Evolutionary conservation across 2,113 vertebrate genomes (phyloP).

Genomic region (Poicephalus gulielmi): DNA sequence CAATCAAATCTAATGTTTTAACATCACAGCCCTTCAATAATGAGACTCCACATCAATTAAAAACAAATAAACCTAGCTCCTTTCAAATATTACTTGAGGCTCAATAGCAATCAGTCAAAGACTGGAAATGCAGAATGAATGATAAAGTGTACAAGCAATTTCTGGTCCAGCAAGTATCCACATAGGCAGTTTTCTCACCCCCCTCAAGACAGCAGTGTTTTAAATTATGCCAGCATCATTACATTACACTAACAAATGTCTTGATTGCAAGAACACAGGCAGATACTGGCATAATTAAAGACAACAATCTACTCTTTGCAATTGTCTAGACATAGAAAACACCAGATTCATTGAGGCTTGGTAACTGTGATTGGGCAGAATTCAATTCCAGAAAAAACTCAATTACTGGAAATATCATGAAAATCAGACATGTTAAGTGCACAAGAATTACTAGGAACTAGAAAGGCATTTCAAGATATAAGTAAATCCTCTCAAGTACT

Average conservation of each 20-base stretch:
- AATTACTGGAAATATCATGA: not conserved
- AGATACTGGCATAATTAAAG: not conserved
- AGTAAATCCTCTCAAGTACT: not conserved
- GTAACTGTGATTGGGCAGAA: conserved; percentile 10
- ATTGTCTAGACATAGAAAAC: not conserved
- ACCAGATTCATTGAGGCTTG: not conserved
- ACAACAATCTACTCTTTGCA: not conserved
- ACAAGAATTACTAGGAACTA: not conserved
- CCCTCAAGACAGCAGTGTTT: not conserved
- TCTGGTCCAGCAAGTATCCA: not conserved
- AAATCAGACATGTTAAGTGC: not conserved
- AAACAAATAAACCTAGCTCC: not conserved
- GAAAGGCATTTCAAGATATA: not conserved
- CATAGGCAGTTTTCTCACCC: fast-evolving
- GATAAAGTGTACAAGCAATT: not conserved
- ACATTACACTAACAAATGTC: not conserved
- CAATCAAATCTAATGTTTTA: conserved; percentile 4
- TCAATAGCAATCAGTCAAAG: not conserved
- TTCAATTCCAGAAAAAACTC: not conserved
- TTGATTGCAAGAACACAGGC: not conserved
- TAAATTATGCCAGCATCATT: not conserved
- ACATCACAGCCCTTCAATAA: not conserved
- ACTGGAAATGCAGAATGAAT: not conserved
- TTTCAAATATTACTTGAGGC: not conserved
- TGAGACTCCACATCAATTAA: not conserved